Percentiles rank a stretch among this genome's conserved stretches.
Evolutionary conservation across 2,888 invertebrate species (phyloP).

Genomic region (Sthenelais limicola): DNA sequence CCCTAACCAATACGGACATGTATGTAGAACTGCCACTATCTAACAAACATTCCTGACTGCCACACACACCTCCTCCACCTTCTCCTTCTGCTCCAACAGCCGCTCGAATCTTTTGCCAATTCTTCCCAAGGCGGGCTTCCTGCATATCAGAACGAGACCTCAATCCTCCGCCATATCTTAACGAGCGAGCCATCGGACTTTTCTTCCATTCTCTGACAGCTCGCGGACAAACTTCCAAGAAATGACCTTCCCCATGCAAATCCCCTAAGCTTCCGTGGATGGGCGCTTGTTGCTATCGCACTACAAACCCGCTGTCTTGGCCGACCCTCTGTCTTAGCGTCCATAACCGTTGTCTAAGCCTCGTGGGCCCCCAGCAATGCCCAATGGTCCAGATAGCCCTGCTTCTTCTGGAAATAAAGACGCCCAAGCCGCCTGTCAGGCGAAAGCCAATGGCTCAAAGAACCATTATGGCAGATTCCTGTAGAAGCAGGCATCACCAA

Average conservation of each 20-base stretch:
- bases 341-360: constrained; percentile 40
- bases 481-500: constrained; percentile 11
- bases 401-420: constrained; percentile 40
- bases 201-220: not conserved
- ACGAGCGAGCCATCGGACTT: not conserved
- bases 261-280: constrained; percentile 7
- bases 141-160: not conserved
- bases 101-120: not conserved
- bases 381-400: too few relatives aligned
- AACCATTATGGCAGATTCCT: constrained; percentile 14
- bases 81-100: too few relatives aligned
- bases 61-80: too few relatives aligned
- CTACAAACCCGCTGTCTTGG: not conserved
- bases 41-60: too few relatives aligned
- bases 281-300: not conserved
- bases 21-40: too few relatives aligned
- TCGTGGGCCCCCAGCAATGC: too few relatives aligned
- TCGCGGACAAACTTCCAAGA: constrained; percentile 1
- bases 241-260: constrained; percentile 14
- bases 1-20: too few relatives aligned
- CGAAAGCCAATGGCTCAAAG: not conserved
- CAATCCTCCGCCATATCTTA: constrained; percentile 21
- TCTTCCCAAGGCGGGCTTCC: not conserved
- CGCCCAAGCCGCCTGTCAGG: constrained; percentile 22
- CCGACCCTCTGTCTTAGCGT: constrained; percentile 13